Evolutionary conservation across 2,797 vertebrate genomes (phyloP), one percentile per base, ranked within the genome.

Genomic region (Etheostoma perlongum): DNA sequence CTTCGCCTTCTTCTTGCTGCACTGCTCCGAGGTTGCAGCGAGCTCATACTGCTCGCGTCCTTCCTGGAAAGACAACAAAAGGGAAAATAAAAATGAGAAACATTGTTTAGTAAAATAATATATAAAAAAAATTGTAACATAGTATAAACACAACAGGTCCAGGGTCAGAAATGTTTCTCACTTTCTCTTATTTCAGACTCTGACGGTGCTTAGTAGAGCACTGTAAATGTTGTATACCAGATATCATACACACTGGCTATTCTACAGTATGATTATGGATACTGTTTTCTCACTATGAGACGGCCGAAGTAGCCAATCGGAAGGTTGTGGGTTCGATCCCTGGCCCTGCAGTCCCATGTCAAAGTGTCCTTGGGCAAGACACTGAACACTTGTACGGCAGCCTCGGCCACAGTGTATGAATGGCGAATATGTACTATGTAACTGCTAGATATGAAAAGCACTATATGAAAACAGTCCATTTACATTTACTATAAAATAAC

Each of bases 11-110:
- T 96, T 96, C 84, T 98, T 97, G 21, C 95, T 69, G 8, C 94
- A 95, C 93, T 97, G 96, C 84, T 99, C 98, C 1, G 98, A 98
- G 52, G 97, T 98, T 2, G 97, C 96, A 6, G 98, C 98, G 58
- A 98, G 95, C 87, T 99, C 97, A 97, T 99, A 99, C 66, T 99
- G 98, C 89, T 99, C 98, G 79, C 97, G 96, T 94, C 98, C 98
- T 86, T 95, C 96, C 98, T 99, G 85, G 11, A 67, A 76, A 78
- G n/a, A 46, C 33, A 42, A 65, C 8, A 5, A 9, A 7, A 7
- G 10, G 48, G 4, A 12, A 60, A 42, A 14, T 19, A 51, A 16
- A 53, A 25, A 30, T 6, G 2, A 60, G 2, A 12, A 27, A 73
- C 11, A 7, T 2, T 6, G 49, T 67, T 77, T 1, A 69, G 40